Conservation (phyloP, 2,113 vertebrate species). For the Menidia beryllina region DNA sequence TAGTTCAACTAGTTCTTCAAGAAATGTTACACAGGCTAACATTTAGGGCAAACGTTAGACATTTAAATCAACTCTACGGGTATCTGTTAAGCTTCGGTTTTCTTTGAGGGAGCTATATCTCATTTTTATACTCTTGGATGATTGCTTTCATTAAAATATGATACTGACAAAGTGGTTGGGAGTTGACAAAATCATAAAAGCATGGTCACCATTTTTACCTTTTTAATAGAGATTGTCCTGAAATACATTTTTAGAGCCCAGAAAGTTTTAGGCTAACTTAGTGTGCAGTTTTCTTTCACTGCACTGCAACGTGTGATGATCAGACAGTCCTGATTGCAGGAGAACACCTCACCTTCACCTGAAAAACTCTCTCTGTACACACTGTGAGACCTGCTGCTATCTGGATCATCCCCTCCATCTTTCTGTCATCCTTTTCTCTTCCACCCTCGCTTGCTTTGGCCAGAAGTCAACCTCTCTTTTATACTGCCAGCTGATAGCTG, state of each 20-base stretch:
- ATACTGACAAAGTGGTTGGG: slow-evolving; percentile 1
- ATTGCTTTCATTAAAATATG: not conserved
- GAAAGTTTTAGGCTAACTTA: not conserved
- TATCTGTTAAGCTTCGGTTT: slow-evolving; percentile 1
- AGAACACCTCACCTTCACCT: slow-evolving; percentile 75
- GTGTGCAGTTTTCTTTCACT: slow-evolving; percentile 9
- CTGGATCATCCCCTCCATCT: slow-evolving; percentile 73
- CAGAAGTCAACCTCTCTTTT: slow-evolving; percentile 69
- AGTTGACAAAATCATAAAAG: not conserved
- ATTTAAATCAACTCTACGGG: not conserved
- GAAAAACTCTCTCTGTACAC: slow-evolving; percentile 57
- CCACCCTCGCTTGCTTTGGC: slow-evolving; percentile 49
- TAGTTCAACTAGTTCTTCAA: too few species aligned
- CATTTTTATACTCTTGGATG: not conserved
- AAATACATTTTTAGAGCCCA: not conserved
- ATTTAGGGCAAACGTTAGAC: not conserved
- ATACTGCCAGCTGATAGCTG: slow-evolving; percentile 74
- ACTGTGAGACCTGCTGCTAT: slow-evolving; percentile 74
- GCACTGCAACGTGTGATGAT: slow-evolving; percentile 18
- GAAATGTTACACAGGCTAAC: too few species aligned
- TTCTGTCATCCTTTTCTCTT: slow-evolving; percentile 63
- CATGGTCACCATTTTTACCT: not conserved
- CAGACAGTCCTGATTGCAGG: slow-evolving; percentile 40
- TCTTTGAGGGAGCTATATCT: not conserved
- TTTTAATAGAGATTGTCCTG: not conserved